Evolutionary conservation across 2,113 vertebrate species (phyloP).

Genomic region (Gallinago undulata): DNA sequence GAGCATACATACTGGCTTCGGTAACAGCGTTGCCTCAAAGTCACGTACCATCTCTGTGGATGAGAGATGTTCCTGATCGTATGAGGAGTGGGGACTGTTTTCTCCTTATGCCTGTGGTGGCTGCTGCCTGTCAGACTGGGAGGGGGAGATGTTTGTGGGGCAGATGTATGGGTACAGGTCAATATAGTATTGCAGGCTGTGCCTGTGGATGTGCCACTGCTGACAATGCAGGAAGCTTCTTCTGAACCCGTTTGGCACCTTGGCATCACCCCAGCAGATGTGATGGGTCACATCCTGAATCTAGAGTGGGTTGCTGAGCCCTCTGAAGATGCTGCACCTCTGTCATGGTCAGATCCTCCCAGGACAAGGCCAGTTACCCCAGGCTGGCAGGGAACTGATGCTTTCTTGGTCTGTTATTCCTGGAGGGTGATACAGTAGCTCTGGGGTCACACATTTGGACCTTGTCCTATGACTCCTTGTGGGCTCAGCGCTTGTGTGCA

Average conservation of each 20-base stretch:
- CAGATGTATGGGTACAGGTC: neutral
- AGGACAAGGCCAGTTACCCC: neutral
- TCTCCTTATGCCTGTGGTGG: accelerated
- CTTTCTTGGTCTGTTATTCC: neutral
- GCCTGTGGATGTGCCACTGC: neutral
- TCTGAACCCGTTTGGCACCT: accelerated
- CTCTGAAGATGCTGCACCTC: neutral
- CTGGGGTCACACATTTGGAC: neutral
- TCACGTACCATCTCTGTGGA: accelerated
- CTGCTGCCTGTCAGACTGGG: neutral
- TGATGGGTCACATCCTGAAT: neutral
- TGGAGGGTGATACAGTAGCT: neutral
- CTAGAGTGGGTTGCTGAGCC: neutral
- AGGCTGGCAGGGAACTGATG: neutral
- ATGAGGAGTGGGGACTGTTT: neutral
- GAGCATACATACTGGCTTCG: neutral
- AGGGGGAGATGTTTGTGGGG: neutral
- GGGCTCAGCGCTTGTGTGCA: accelerated
- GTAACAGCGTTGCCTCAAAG: neutral
- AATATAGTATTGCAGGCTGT: neutral
- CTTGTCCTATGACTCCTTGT: accelerated
- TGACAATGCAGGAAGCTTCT: neutral
- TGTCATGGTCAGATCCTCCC: neutral
- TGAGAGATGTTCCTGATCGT: neutral
- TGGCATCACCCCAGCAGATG: accelerated